Evolutionary conservation across 64 coral and sea anemone genomes (phyloP), one percentile per base, ranked within the genome.

Genomic region (Hydrozoanthus tunicans): DNA sequence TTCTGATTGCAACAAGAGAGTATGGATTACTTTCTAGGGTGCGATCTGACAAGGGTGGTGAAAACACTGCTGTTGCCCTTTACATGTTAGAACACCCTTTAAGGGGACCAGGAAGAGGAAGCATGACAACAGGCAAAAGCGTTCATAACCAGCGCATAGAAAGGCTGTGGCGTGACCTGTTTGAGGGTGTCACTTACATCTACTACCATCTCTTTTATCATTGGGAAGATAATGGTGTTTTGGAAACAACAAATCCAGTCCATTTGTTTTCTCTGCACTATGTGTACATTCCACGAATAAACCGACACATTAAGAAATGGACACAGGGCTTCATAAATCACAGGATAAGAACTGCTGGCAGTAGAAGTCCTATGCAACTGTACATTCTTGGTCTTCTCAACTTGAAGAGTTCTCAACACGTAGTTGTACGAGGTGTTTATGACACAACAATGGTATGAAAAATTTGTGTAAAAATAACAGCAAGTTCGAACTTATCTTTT

Each of bases 221-320:
- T 27, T 72, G 25, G 24, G 69, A 20, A 72, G 86, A 74, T 56
- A 89, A 59, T 89, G 86, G 86, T 73, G 65, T 56, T 75, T 59
- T 76, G 51, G 86, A 89, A 24, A 55, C 86, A 76, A 58, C 65
- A 70, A 89, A 76, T 75, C 65, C 65, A 59, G 14, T 58, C 57
- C 86, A 77, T 76, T 89, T 89, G 73, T 89, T 89, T 77, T 89
- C 51, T 59, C 73, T 77, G 73, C 71, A 89, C 68, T 89, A 73
- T 89, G 86, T 89, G 11, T 89, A 20, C 59, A 26, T 89, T 77
- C 86, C 72, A 89, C 53, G 86, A 53, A 89, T 89, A 58, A 89
- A 89, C 70, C 5, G 70, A 75, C 86, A 89, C 86, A 54, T 89
- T 58, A 67, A 89, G 54, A 75, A 53, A 63, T 90, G 72, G 56